Percentiles rank a stretch among this genome's conserved stretches.
phyloP scores from a whole-genome alignment of 2,888 invertebrate genomes.

The Xanthorhoe designata region DNA sequence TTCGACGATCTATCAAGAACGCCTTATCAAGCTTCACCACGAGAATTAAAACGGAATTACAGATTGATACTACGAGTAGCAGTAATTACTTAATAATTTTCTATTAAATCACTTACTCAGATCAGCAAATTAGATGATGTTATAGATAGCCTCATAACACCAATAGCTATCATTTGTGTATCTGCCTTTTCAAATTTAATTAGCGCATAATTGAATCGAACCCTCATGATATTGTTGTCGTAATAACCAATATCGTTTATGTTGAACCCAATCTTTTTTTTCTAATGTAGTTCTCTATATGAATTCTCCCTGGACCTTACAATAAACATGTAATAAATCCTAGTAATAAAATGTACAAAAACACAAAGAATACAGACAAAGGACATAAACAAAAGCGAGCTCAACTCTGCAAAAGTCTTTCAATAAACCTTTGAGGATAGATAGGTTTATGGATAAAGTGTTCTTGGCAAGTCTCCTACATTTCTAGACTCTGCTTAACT shows the following conservation, averaged over 20 bases:
- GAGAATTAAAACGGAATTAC: too few species aligned
- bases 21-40: too few species aligned
- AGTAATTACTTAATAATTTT: too few species aligned
- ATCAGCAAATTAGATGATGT: too few species aligned
- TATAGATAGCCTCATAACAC: too few species aligned
- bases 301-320: neutral
- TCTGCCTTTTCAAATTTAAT: conserved; percentile 5
- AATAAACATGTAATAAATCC: neutral
- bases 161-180: too few species aligned
- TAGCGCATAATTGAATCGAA: conserved; percentile 21
- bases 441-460: neutral
- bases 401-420: neutral
- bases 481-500: neutral
- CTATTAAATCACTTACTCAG: too few species aligned
- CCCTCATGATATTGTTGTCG: conserved; percentile 24
- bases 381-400: neutral
- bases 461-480: neutral
- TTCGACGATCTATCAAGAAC: too few species aligned
- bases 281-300: neutral
- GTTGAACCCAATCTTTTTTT: neutral
- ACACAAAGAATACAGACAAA: neutral
- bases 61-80: too few species aligned
- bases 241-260: conserved; percentile 27
- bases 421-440: neutral
- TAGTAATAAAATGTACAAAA: neutral